Base-by-base conservation (phyloP, 1,140 invertebrate species). In the Diabrotica undecimpunctata region DNA sequence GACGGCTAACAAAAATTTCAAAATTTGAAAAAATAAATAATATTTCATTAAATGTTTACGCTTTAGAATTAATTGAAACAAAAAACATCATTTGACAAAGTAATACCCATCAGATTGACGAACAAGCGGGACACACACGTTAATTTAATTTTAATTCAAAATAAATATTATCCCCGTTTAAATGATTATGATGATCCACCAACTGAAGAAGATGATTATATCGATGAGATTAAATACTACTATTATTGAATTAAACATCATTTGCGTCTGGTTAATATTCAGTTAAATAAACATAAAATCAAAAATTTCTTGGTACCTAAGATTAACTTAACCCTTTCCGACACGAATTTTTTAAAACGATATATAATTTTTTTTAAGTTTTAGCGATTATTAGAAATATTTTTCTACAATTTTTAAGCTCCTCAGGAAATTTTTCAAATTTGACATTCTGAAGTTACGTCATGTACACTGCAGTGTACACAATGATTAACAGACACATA, bases 1-100 rank as follows among this genome's bases (percentile, higher is more conserved):
- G 10, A n/a, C 73, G 73, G 68, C 64, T 81, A 60, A 68, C 60
- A 53, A 74, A 78, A 72, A 74, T 80, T 59, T 14, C 41, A 60
- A 77, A 76, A 72, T 71, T 81, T 64, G 76, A 80, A 72, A 12
- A 59, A 59, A n/a, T 59, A 14, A 50, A 59, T 46, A 54, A 61
- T 13, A 35, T 64, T 58, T 72, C 69, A 7, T 52, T 74, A 0
- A 71, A 73, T 46, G 66, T 75, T 0, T 74, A 64, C 59, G 46
- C 62, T n/a, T 51, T 72, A 4, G 52, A 69, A 54, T 54, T 68
- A 13, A 12, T 51, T 52, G 53, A 63, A 12, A 52, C 39, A 66
- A 14, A 61, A 61, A 57, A 59, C 13, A 37, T 9, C n/a, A 0
- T 55, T 60, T 53, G 63, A 63, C 56, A 11, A 35, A 50, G 37